Percentiles rank a stretch among this genome's conserved stretches.
phyloP scores from a whole-genome alignment of 2,888 invertebrate species.

The Lamellibrachia satsuma region DNA sequence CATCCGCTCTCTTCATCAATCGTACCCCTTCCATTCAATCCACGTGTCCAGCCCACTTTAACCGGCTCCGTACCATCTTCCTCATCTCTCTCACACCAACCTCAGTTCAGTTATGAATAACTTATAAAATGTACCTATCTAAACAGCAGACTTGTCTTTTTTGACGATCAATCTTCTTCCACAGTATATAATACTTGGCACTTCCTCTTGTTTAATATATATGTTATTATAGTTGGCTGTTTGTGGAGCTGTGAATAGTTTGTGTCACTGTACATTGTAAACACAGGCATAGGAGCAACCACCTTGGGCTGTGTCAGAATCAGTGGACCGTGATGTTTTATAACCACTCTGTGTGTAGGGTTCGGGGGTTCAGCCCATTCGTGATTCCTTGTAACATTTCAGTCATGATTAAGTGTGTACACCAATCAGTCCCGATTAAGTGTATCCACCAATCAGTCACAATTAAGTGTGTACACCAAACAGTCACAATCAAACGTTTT shows the following conservation, averaged over 20 bases:
- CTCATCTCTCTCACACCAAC: too few relatives aligned
- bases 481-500: neutral
- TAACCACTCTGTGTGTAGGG: neutral
- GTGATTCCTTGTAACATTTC: neutral
- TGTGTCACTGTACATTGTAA: neutral
- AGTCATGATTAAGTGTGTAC: too few relatives aligned
- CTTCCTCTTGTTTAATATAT: neutral
- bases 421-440: neutral
- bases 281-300: neutral
- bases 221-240: neutral
- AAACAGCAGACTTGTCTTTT: neutral
- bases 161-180: neutral
- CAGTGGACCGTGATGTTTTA: neutral
- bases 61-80: too few relatives aligned
- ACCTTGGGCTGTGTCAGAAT: neutral
- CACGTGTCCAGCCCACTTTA: too few relatives aligned
- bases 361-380: neutral
- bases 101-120: too few relatives aligned
- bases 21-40: too few relatives aligned
- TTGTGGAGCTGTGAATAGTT: neutral
- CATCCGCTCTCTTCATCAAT: too few relatives aligned
- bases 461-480: neutral
- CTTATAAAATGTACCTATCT: too few relatives aligned
- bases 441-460: neutral
- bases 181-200: neutral